Conservation (phyloP, 2,113 vertebrate species). For the Lycocorax pyrrhopterus region DNA sequence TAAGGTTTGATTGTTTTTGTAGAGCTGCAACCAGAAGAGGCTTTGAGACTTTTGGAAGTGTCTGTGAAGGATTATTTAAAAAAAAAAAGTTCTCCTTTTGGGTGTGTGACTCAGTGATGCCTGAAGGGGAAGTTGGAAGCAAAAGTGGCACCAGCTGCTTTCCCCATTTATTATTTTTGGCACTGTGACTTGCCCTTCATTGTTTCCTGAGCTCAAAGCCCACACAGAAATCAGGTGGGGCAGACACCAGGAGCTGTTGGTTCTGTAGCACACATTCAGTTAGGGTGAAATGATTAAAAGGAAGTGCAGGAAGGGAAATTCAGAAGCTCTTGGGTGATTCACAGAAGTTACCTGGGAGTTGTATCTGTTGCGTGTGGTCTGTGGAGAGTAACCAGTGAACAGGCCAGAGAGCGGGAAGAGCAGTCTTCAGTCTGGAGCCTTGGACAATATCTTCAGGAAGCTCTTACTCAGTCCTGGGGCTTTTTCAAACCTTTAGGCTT, state of each 20-base stretch:
- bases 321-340: background rate
- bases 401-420: background rate
- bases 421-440: background rate
- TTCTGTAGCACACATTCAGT: background rate
- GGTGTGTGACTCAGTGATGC: background rate
- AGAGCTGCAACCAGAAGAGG: background rate
- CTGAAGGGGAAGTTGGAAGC: background rate
- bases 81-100: background rate
- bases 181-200: background rate
- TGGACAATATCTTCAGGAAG: background rate
- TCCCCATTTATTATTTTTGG: background rate
- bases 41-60: background rate
- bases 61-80: background rate
- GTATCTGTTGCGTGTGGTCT: background rate
- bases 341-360: background rate
- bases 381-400: background rate
- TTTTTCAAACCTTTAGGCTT: background rate
- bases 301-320: background rate
- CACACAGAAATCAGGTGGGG: background rate
- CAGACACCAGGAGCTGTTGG: background rate
- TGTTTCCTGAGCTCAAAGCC: background rate
- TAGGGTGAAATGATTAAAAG: background rate
- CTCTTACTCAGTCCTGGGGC: background rate
- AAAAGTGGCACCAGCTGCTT: constrained; percentile 16
- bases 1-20: background rate